phyloP scores from a whole-genome alignment of 2,797 vertebrate genomes.

The Gadopsis bispinosus region DNA sequence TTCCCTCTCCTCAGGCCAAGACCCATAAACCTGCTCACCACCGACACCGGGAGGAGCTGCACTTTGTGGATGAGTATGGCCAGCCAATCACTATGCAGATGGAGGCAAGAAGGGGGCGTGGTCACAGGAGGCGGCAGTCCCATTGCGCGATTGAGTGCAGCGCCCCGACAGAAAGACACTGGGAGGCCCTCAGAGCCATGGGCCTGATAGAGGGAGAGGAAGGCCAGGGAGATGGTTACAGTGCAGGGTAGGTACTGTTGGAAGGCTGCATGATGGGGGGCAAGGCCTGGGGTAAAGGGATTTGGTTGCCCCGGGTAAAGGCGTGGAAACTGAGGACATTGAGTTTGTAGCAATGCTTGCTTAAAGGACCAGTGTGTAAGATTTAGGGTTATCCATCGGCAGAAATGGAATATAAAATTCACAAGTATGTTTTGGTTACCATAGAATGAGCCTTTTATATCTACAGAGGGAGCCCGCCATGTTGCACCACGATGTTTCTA shows the following conservation, averaged over 20 bases:
- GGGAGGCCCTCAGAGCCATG: slow-evolving; percentile 78
- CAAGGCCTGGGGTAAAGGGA: not conserved
- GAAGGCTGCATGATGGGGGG: not conserved
- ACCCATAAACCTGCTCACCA: slow-evolving; percentile 59
- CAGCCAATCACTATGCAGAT: slow-evolving; percentile 78
- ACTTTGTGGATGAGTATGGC: slow-evolving; percentile 77
- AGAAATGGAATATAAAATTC: too few species aligned
- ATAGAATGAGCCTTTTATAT: too few species aligned
- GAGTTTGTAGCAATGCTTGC: not conserved
- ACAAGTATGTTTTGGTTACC: too few species aligned
- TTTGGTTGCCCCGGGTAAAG: not conserved
- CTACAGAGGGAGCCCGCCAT: too few species aligned
- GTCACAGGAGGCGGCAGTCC: slow-evolving; percentile 61
- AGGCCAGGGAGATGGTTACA: slow-evolving; percentile 52
- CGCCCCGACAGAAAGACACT: slow-evolving; percentile 71
- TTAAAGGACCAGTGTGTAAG: not conserved
- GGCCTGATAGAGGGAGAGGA: slow-evolving; percentile 73
- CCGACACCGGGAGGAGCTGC: slow-evolving; percentile 67
- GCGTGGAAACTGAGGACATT: not conserved
- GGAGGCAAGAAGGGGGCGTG: slow-evolving; percentile 62
- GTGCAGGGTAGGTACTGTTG: slow-evolving; percentile 59
- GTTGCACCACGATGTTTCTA: too few species aligned
- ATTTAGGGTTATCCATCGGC: too few species aligned
- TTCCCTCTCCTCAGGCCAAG: slow-evolving; percentile 60
- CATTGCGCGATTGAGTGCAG: slow-evolving; percentile 60